Conservation (phyloP, 2,113 vertebrate species). For the Rattus rattus region DNA sequence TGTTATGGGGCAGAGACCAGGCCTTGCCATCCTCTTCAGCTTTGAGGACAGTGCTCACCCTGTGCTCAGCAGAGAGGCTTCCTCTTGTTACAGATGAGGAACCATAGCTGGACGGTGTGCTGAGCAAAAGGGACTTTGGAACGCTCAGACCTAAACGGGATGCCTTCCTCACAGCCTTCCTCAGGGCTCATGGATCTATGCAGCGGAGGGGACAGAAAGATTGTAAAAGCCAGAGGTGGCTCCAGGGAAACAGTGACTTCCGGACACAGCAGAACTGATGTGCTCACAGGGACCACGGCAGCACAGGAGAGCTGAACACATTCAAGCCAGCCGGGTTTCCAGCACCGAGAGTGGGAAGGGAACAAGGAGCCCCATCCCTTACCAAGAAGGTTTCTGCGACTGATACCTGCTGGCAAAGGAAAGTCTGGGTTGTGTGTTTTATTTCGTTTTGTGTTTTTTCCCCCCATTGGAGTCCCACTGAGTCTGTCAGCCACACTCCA, state of each 20-base stretch:
- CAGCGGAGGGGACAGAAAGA: not conserved
- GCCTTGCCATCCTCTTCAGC: not conserved
- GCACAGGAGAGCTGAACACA: not conserved
- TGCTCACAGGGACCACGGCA: not conserved
- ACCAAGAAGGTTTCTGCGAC: not conserved
- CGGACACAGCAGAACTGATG: not conserved
- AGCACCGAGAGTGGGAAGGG: too few species aligned
- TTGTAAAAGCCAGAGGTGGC: not conserved
- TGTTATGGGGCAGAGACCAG: not conserved
- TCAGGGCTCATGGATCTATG: not conserved
- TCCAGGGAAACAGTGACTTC: not conserved
- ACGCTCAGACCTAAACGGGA: not conserved
- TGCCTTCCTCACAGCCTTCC: not conserved
- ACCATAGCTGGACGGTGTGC: not conserved
- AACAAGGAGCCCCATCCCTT: not conserved
- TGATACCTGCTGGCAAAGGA: too few species aligned
- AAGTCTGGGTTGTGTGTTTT: too few species aligned
- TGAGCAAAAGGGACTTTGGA: not conserved
- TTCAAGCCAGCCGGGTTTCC: not conserved
- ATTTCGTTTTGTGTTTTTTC: too few species aligned
- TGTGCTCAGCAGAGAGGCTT: not conserved
- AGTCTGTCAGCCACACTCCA: too few species aligned
- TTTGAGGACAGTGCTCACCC: not conserved
- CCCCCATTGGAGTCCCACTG: not conserved
- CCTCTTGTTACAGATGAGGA: not conserved